phyloP scores from a whole-genome alignment of 1,140 invertebrate genomes.

The Aphidius ervi region DNA sequence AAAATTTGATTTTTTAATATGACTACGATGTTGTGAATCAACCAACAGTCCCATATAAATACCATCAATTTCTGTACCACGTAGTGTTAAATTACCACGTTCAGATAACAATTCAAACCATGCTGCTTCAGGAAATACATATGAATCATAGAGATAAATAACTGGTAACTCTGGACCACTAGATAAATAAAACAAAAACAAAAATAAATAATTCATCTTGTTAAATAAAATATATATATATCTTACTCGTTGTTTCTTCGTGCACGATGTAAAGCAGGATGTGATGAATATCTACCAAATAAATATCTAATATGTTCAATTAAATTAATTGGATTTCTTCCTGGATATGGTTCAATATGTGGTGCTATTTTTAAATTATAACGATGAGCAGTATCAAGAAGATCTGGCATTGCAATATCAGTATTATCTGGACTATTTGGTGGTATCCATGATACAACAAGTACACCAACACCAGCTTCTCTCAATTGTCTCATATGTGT shows the following conservation, averaged over 20 bases:
- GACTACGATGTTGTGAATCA: conserved; percentile 46
- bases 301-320: conserved; percentile 46
- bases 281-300: conserved; percentile 42
- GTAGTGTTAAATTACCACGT: conserved; percentile 51
- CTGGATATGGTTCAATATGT: conserved; percentile 51
- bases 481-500: conserved; percentile 50
- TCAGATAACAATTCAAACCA: conserved; percentile 54
- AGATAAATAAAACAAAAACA: conserved; percentile 11
- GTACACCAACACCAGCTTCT: conserved; percentile 49
- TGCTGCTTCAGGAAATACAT: conserved; percentile 50
- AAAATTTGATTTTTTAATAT: conserved; percentile 57
- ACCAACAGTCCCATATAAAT: conserved; percentile 58
- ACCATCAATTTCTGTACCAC: conserved; percentile 55
- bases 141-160: conserved; percentile 60
- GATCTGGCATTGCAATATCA: conserved; percentile 42
- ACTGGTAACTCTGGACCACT: conserved; percentile 52
- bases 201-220: background rate
- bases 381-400: conserved; percentile 48
- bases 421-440: conserved; percentile 45
- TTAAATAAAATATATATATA: background rate
- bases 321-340: conserved; percentile 50
- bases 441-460: conserved; percentile 52
- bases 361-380: conserved; percentile 51
- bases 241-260: conserved; percentile 46
- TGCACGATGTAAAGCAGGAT: conserved; percentile 55